phyloP scores from a whole-genome alignment of 2,888 invertebrate species.

The Nemoura dubitans region DNA sequence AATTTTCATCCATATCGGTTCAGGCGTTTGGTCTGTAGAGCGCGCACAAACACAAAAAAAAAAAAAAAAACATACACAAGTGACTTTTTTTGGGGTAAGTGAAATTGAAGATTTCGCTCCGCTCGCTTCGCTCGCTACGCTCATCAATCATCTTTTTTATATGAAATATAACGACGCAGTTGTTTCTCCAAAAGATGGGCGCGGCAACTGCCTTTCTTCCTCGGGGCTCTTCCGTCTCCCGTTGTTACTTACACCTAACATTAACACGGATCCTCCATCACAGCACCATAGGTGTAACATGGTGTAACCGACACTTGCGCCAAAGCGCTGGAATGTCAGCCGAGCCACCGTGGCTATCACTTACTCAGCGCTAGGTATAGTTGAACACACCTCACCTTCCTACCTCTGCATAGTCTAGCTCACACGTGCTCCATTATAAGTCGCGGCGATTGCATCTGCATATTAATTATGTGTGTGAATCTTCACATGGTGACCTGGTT shows the following conservation, averaged over 20 bases:
- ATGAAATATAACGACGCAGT: background rate
- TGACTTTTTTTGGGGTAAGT: no score
- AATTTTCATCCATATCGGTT: no score
- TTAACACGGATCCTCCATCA: background rate
- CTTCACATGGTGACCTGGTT: conserved; percentile 2
- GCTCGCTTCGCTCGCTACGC: no score
- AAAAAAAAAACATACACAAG: no score
- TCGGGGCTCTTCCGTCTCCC: background rate
- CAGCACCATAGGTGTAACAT: background rate
- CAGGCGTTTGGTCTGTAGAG: no score
- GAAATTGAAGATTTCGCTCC: no score
- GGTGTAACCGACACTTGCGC: conserved; percentile 7
- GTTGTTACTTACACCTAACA: no score
- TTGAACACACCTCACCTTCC: background rate
- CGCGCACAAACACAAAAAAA: no score
- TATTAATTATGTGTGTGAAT: background rate
- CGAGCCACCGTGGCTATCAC: background rate
- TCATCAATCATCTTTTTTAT: no score
- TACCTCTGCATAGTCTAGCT: background rate
- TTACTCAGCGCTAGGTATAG: background rate
- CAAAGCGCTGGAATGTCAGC: background rate
- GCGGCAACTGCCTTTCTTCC: background rate
- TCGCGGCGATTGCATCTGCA: background rate
- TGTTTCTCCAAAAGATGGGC: background rate
- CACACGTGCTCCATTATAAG: background rate